Evolutionary conservation across 2,113 vertebrate genomes (phyloP), one percentile per base, ranked within the genome.

Genomic region (Catharus minimus): DNA sequence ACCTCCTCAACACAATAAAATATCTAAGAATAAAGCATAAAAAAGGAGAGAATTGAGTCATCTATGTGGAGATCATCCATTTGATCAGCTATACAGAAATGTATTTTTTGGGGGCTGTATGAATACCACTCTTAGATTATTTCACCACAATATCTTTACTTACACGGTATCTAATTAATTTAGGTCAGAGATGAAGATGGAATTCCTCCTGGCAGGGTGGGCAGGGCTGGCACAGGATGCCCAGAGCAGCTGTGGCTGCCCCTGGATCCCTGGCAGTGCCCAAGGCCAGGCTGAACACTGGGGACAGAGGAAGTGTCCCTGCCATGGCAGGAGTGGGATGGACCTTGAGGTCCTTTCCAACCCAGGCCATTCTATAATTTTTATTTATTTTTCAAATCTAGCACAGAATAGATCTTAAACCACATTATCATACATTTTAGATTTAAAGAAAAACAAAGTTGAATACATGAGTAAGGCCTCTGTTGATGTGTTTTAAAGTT

Each of bases 391-490:
- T 82, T 95, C 85, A 96, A 94, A 90, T 94, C 73, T 87, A 96
- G 64, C 81, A 71, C 85, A 95, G 91, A 89, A 83, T 7, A 88
- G 64, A 81, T 76, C 76, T 94, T 75, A 83, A 86, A 93, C 80
- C 56, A 76, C 66, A 75, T 61, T 76, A 18, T 39, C 41, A 84
- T 77, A 75, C 89, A 46, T 86, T 89, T 55, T 60, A 86, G 69
- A 65, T 86, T 61, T 19, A 71, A 16, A 69, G 87, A 90, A 84
- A 93, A 90, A 49, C 16, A 90, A 89, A 77, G 50, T 56, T 86
- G 85, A 89, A 88, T 88, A 39, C 55, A 75, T 53, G 50, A 95
- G 77, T 46, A 88, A 13, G 28, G 26, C 50, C 78, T 93, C 21
- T 90, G 47, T 36, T 64, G 55, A 74, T 55, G 27, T 58, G 55